Base-by-base conservation (phyloP, 2,888 invertebrate genomes). In the Xanthostigma xanthostigma region DNA sequence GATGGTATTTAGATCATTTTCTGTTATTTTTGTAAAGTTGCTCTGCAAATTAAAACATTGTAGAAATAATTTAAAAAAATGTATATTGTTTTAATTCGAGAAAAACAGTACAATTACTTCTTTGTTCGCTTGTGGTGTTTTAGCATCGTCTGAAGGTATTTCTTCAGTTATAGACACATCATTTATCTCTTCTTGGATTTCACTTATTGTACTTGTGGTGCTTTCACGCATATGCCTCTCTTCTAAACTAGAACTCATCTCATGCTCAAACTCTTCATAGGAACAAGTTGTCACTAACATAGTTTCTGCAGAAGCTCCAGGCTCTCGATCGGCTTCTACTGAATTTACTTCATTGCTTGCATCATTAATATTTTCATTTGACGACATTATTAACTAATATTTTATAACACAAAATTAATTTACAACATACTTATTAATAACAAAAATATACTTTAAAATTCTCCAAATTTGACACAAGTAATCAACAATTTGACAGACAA, bases 201-300 rank as follows among this genome's bases (percentile, higher is more conserved):
- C 75, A 57, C 67, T 72, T 48, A 77, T 77, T 43, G 74, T 76
- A 58, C 75, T 72, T n/a, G 67, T 69, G 53, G 72, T 75, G 36
- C 69, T 68, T 46, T 69, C 69, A 53, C 78, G 70, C 52, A 71
- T 70, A 53, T 64, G 63, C 51, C 69, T 64, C 8, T 79, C 78
- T 55, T 76, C 75, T 45, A 81, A 71, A 58, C 73, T 77, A 74
- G 81, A 77, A 60, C 78, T 77, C 48, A 71, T 70, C 38, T 45
- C 45, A 9, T 69, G 68, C 41, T 78, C 79, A 57, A 81, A 78
- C 56, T 83, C 81, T 55, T 83, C 81, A 57, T 79, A 79, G 14
- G 78, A 77, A 63, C 82, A 81, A 8, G 81, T 79, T 1, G 83
- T 78, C 46, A 84, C 76, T 39, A 87, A 67, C 63, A 84, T 77